Percentiles rank a stretch among this genome's conserved stretches.
phyloP scores from a whole-genome alignment of 2,113 vertebrate species.

The Platycercus adscitus region DNA sequence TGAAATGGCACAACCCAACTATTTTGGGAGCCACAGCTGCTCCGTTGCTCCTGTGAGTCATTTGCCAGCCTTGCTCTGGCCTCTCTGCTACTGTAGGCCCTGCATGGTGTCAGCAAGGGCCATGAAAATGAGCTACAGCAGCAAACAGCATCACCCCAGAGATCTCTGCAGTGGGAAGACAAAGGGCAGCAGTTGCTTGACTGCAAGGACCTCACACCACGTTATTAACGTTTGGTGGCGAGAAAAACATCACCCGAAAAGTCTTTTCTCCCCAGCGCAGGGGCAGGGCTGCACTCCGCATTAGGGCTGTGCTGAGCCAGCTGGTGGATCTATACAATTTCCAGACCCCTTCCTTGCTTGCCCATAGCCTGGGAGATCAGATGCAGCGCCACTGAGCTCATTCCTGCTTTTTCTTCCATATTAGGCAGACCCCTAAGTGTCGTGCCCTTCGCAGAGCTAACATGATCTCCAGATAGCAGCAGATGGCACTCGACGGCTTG shows the following conservation, averaged over 20 bases:
- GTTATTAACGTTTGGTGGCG: not conserved
- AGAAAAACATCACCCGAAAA: not conserved
- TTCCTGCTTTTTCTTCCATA: constrained; percentile 62
- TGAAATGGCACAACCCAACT: not conserved
- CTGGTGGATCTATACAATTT: constrained; percentile 28
- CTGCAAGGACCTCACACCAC: not conserved
- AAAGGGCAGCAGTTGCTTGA: not conserved
- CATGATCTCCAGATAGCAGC: constrained; percentile 63
- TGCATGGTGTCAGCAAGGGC: not conserved
- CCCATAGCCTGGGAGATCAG: constrained; percentile 13
- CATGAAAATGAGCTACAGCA: not conserved
- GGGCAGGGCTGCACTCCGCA: not conserved
- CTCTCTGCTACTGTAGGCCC: not conserved
- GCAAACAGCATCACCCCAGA: not conserved
- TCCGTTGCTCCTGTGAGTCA: not conserved
- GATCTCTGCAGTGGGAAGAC: not conserved
- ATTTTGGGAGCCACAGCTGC: not conserved
- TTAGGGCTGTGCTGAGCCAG: not conserved
- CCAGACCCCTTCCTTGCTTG: constrained; percentile 23
- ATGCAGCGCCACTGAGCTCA: constrained; percentile 45
- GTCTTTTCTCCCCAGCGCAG: not conserved
- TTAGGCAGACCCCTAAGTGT: constrained; percentile 65
- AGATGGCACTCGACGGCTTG: constrained; percentile 60
- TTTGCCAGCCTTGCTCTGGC: not conserved
- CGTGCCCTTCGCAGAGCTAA: constrained; percentile 42